Percentiles rank a stretch among this genome's conserved stretches.
These are phyloP conservation scores for Aegotheles bennettii DNA, from an alignment of 2,113 vertebrate genomes.

Conservation along the genomic window DNA sequence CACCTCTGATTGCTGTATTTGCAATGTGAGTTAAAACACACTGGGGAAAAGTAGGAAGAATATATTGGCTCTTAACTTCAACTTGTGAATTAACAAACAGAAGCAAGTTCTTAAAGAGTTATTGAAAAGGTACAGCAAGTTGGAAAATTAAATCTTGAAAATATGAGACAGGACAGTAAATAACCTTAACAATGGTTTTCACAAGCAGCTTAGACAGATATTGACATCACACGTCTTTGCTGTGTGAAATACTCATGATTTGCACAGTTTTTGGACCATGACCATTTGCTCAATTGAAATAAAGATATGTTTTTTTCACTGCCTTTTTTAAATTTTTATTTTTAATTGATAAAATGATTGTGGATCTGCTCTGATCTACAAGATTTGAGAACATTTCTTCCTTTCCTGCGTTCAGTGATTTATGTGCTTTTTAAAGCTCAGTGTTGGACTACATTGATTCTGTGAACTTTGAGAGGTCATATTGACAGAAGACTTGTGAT, in stretches of 20 bases:
- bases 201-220: neutral
- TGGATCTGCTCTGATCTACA: neutral
- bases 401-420: neutral
- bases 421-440: neutral
- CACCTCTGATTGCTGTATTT: neutral
- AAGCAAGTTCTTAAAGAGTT: neutral
- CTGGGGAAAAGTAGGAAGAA: neutral
- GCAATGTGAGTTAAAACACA: neutral
- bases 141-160: neutral
- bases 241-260: neutral
- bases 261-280: neutral
- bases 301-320: neutral
- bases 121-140: neutral
- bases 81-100: neutral
- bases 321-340: neutral
- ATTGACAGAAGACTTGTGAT: neutral
- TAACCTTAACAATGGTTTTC: neutral
- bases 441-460: neutral
- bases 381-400: neutral
- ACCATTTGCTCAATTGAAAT: neutral
- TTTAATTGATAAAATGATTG: neutral
- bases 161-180: neutral
- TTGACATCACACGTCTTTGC: neutral
- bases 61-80: neutral
- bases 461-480: neutral